Evolutionary conservation across 1,140 invertebrate genomes (phyloP), one percentile per base, ranked within the genome.

Genomic region (Drosophila mauritiana): DNA sequence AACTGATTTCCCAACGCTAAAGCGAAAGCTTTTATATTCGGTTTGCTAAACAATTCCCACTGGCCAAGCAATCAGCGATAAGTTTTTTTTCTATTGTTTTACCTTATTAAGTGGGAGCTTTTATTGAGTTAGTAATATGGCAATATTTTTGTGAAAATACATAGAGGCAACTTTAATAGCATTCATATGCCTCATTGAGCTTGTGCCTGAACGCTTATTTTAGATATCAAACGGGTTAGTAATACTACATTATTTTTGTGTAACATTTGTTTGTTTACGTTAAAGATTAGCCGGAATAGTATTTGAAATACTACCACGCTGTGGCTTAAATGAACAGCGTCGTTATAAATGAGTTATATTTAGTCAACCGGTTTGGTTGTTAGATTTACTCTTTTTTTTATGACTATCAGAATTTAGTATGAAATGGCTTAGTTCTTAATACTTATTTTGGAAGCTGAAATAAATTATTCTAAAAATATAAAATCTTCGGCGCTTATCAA

Each of bases 1-100:
- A 53, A 68, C 59, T 68, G 61, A 65, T 43, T 27, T 20, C 15
- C 5, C 45, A 52, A 11, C 6, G 64, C n/a, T 15, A 4, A 12
- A 12, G 8, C 5, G 2, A 2, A 10, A 22, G n/a, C 20, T 15
- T 65, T 68, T 68, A 68, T 68, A 68, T 20, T n/a, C n/a, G 13
- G 27, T 13, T 20, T 7, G 13, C 12, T 6, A 3, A 8, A 15
- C 13, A 49, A 27, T 15, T 27, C 12, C 36, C 27, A 27, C 17
- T 5, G 36, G 36, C n/a, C 5, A 63, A 37, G 27, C 46, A 52
- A 43, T 64, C 12, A 7, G 22, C 37, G 64, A 68, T 68, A 37
- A 52, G 31, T 20, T 37, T 45, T 15, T 52, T 31, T 52, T 52
- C n/a, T 7, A 39, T 52, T 68, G 13, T 34, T 10, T 27, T 67